Conservation (phyloP, 2,113 vertebrate genomes). For the Caranx ignobilis region DNA sequence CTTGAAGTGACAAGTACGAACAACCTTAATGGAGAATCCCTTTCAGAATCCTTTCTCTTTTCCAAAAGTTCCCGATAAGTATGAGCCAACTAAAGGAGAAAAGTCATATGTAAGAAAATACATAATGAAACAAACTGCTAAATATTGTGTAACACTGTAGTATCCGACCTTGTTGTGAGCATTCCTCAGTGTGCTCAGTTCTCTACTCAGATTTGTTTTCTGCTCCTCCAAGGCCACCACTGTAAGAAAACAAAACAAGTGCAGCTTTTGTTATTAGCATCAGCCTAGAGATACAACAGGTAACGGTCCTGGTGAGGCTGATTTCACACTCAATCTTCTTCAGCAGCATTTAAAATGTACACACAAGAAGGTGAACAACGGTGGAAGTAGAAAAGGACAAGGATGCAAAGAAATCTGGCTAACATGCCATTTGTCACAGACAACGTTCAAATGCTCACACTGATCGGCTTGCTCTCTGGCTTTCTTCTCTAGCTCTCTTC, state of each 20-base stretch:
- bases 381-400: not conserved
- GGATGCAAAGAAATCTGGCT: not conserved
- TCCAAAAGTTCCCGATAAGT: constrained; percentile 80
- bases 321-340: not conserved
- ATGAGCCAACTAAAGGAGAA: constrained; percentile 74
- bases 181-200: constrained; percentile 78
- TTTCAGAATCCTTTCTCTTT: constrained; percentile 81
- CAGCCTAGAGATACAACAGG: not conserved
- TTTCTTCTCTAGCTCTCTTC: constrained; percentile 83
- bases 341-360: not conserved
- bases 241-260: constrained; percentile 58
- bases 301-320: not conserved
- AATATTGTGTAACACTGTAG: not conserved
- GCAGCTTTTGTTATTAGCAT: not conserved
- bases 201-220: constrained; percentile 75
- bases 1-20: not conserved
- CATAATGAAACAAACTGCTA: not conserved
- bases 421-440: not conserved
- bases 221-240: constrained; percentile 85
- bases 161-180: constrained; percentile 83
- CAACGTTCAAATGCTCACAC: constrained; percentile 66
- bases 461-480: constrained; percentile 85
- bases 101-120: not conserved
- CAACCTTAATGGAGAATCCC: constrained; percentile 82
- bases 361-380: not conserved